A percentile compares a stretch with the other conserved stretches of the same genome.
Evolutionary conservation across 23 tunicate species (phyloP).

Genomic region (Phallusia fumigata): DNA sequence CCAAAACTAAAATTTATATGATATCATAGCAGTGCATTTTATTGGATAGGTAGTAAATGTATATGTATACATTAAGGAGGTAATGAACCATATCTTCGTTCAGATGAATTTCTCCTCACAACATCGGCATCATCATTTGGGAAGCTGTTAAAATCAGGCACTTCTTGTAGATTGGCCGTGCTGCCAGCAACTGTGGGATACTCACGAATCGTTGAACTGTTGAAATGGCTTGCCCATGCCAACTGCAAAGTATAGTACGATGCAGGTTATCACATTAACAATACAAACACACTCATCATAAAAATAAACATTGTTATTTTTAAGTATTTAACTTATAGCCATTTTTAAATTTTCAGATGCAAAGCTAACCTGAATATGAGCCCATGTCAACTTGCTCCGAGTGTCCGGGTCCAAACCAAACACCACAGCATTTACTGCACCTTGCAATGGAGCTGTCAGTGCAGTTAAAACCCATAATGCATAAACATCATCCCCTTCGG

Average conservation of each 20-base stretch:
- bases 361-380: conserved; percentile 63
- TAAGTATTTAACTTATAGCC: no score
- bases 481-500: conserved; percentile 79
- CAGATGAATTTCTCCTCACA: background rate
- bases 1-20: no score
- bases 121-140: conserved; percentile 11
- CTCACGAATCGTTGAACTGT: conserved; percentile 50
- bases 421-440: conserved; percentile 89
- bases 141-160: background rate
- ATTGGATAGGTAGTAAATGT: no score
- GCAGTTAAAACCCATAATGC: conserved; percentile 82
- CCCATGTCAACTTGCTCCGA: conserved; percentile 51
- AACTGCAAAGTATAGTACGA: conserved; percentile 40
- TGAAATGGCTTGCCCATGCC: conserved; percentile 69
- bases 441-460: conserved; percentile 87
- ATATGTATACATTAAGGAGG: background rate
- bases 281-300: no score
- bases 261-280: no score
- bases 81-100: conserved; percentile 3
- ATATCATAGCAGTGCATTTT: no score
- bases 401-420: conserved; percentile 94
- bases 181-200: conserved; percentile 53
- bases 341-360: no score
- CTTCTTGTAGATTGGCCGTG: background rate
- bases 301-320: no score